phyloP scores from a whole-genome alignment of 2,888 invertebrate genomes.

The Meteorus colon region DNA sequence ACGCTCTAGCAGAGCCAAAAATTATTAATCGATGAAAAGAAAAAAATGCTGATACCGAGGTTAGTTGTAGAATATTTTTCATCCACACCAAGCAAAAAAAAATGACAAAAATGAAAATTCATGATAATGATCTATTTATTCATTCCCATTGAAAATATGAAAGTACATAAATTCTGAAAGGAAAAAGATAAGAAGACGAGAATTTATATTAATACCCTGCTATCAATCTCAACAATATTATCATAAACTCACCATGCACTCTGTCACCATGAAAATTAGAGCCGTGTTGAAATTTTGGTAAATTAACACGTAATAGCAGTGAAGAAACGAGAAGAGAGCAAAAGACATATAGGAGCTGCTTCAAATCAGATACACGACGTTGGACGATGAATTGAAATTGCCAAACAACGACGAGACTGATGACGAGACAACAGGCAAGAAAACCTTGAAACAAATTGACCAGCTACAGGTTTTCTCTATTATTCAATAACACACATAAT shows the following conservation, averaged over 20 bases:
- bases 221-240: constrained; percentile 9
- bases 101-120: neutral
- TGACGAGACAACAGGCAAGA: constrained; percentile 38
- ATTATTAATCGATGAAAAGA: neutral
- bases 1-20: neutral
- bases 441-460: constrained; percentile 45
- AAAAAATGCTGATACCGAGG: neutral
- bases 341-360: constrained; percentile 1
- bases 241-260: constrained; percentile 44
- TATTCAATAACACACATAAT: neutral
- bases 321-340: neutral
- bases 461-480: constrained; percentile 14
- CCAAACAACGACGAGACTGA: constrained; percentile 49
- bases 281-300: constrained; percentile 27
- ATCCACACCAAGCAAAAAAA: neutral
- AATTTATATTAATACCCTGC: neutral
- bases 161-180: constrained; percentile 14
- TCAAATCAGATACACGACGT: constrained; percentile 24
- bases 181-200: neutral
- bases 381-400: constrained; percentile 44
- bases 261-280: constrained; percentile 40
- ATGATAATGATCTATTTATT: neutral
- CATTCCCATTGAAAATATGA: neutral
- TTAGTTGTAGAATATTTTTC: neutral
- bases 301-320: constrained; percentile 30